These are phyloP conservation scores for Morone saxatilis DNA, from an alignment of 2,113 vertebrate species.

Conservation along the genomic window DNA sequence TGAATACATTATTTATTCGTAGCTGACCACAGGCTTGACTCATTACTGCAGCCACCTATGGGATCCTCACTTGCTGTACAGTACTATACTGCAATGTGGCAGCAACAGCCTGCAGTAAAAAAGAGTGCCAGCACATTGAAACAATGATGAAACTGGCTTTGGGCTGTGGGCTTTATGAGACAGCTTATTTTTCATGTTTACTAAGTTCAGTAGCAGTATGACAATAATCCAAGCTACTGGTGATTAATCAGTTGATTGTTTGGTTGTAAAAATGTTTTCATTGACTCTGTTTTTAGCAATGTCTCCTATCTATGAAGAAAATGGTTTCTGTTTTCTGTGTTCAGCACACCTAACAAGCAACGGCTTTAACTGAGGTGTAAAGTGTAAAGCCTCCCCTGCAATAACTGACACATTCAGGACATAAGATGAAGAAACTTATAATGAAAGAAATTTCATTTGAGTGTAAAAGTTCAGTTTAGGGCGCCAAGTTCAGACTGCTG, in stretches of 20 bases:
- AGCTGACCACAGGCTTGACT: slow-evolving; percentile 6
- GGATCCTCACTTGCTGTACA: background rate
- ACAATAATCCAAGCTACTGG: background rate
- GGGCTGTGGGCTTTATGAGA: background rate
- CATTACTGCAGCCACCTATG: background rate
- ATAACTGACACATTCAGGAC: background rate
- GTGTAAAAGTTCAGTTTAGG: slow-evolving; percentile 13
- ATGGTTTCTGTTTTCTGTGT: background rate
- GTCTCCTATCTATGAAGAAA: background rate
- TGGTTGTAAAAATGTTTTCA: background rate
- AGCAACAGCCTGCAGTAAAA: background rate
- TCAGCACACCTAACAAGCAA: background rate
- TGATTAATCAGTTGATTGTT: background rate
- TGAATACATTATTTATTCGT: slow-evolving; percentile 19
- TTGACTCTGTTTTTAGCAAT: background rate
- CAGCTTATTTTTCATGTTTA: background rate
- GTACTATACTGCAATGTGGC: background rate
- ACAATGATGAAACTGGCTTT: background rate
- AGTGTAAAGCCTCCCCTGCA: background rate
- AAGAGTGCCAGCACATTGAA: background rate
- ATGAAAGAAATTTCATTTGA: slow-evolving; percentile 14
- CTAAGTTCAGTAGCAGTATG: background rate
- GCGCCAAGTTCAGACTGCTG: background rate
- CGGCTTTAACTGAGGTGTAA: background rate
- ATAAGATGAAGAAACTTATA: slow-evolving; percentile 7